Base-by-base conservation (phyloP, 2,113 vertebrate genomes). In the Cynopterus brachyotis region DNA sequence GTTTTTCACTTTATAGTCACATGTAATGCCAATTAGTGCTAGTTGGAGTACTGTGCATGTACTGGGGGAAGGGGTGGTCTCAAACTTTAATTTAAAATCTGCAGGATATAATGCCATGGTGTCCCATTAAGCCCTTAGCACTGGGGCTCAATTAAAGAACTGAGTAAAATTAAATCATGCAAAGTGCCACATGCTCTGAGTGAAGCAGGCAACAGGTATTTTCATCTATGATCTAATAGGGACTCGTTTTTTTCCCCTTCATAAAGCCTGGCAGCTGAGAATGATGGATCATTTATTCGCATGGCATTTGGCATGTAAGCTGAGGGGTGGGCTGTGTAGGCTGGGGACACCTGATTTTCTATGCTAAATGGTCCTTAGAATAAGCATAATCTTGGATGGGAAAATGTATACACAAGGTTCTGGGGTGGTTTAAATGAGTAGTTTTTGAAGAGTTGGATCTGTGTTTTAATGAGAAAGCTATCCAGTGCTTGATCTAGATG, bases 51-150 rank as follows among this genome's bases (percentile, higher is more conserved):
- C 72, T 80, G 37, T 95, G 69, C 24, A 6, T 72, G 53, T 92
- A 82, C 82, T 59, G 45, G 64, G 72, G 94, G 3, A n/a, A 11
- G 26, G 20, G 32, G 76, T 75, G 62, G 40, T 70, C 76, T 95
- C 89, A 89, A 84, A 45, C 91, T 87, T 96, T 95, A 94, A 97
- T 95, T 96, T 95, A 95, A 96, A 97, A 80, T 89, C 94, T 72
- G 20, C 45, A 64, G 79, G 69, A 66, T 67, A 24, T 3, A 92
- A 84, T 83, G 62, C 72, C 19, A 0, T 15, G n/a, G 62, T 84
- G 69, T 76, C 82, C 86, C 78, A 91, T 95, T 85, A 95, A 76
- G 70, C 53, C 3, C 4, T 94, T 81, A 83, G 88, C 67, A 32
- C 47, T 10, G 75, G 55, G 42, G 76, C 1, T 95, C 95, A 94